Conservation (phyloP, 2,113 vertebrate genomes). For the Atherinomorus stipes region DNA sequence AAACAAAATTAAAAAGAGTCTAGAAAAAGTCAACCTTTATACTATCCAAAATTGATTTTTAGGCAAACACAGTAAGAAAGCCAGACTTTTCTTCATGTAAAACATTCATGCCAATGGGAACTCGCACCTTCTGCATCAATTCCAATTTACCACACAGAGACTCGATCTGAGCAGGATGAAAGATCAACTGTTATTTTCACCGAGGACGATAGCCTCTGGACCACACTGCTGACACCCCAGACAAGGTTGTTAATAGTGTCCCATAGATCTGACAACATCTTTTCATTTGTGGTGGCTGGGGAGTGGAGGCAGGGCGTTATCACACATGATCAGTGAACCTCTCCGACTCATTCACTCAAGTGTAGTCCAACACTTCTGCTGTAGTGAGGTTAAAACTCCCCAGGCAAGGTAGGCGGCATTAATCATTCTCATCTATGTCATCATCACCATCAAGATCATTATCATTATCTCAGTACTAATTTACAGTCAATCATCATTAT, state of each 20-base stretch:
- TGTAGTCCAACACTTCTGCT: slow-evolving; percentile 30
- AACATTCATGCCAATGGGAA: slow-evolving; percentile 12
- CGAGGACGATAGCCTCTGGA: slow-evolving; percentile 28
- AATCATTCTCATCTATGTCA: slow-evolving; percentile 50
- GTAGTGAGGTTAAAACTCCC: slow-evolving; percentile 22
- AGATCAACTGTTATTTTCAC: slow-evolving; percentile 16
- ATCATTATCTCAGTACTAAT: slow-evolving; percentile 40
- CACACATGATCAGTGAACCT: slow-evolving; percentile 58
- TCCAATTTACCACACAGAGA: slow-evolving; percentile 5
- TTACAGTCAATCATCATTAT: slow-evolving; percentile 54
- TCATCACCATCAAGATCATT: slow-evolving; percentile 36
- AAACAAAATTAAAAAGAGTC: slow-evolving; percentile 11
- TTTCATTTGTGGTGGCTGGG: slow-evolving; percentile 39
- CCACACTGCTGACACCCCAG: slow-evolving; percentile 28
- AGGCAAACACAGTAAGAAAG: too few species aligned
- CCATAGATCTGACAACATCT: slow-evolving; percentile 59
- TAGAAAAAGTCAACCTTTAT: neutral
- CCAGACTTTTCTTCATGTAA: neutral
- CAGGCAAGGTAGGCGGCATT: slow-evolving; percentile 24
- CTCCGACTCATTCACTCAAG: slow-evolving; percentile 34
- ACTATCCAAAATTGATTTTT: neutral
- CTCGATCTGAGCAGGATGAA: slow-evolving; percentile 33
- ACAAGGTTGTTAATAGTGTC: slow-evolving; percentile 56
- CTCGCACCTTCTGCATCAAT: slow-evolving; percentile 15
- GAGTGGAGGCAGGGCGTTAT: slow-evolving; percentile 39